Evolutionary conservation across 2,797 vertebrate species (phyloP), one percentile per base, ranked within the genome.

Genomic region (Mormyrops boulengeri): DNA sequence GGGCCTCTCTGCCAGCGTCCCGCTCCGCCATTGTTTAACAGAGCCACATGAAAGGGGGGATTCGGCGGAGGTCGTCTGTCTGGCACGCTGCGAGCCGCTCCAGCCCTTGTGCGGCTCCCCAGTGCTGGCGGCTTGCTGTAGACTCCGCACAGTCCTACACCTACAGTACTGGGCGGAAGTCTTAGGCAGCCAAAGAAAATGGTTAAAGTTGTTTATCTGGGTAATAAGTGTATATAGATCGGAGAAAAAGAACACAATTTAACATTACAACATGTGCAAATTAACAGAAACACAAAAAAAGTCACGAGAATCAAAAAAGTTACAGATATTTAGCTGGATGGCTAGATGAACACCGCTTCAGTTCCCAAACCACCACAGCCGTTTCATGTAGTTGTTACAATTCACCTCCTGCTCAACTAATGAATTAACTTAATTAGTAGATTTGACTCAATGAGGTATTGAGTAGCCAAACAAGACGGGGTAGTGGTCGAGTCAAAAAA

Each of bases 1-100:
- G 55, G 85, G 89, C 88, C 57, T 85, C 69, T 73, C 22, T 90
- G 88, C 88, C 60, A 88, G 55, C 88, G 52, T 90, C 91, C 85
- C 88, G 91, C 73, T 92, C 93, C 92, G 92, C 60, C 90, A 89
- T 89, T 90, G 90, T 89, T 95, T 94, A 93, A 94, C 92, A 86
- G 85, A 91, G 90, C 94, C 95, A 95, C 95, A 95, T 95, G 91
- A 95, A 95, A 94, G 94, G 84, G 66, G 87, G 66, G 41, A 1
- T 69, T 90, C 90, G 82, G 82, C 89, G 88, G 91, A 19, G 91
- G 92, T 91, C 91, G 89, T 93, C 95, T 95, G 95, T 30, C 92
- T 92, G 92, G 91, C 91, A 90, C 93, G 94, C 94, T 92, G 91
- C 91, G 93, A 91, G 92, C 88, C 91, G 50, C 89, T 91, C 55